Evolutionary conservation across 92 coral and sea anemone genomes (phyloP), one percentile per base, ranked within the genome.

Genomic region (Bergia sp.): DNA sequence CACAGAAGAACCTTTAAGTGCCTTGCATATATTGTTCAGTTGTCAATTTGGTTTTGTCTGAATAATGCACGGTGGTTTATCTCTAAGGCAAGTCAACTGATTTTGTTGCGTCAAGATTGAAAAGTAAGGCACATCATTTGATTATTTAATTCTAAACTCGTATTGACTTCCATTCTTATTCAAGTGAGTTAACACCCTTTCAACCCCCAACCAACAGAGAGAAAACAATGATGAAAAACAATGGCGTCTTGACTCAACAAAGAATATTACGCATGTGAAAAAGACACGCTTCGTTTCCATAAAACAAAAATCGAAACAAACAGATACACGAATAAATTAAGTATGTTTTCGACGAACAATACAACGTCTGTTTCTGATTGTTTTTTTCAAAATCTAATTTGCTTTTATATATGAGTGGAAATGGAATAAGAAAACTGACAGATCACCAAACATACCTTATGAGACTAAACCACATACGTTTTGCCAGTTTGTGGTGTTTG

Each of bases 241-340:
- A 71, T 84, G 36, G 66, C 9, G 58, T 44, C 79, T 45, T 84
- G 61, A 71, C 23, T 43, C 11, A 37, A 69, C 78, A 71, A 71
- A 71, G 18, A 20, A 0, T 1, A 29, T 44, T 84, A 29, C 1
- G 47, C 37, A 39, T 15, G 49, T 75, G 18, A 5, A 44, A 66
- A 84, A 29, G 67, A 37, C 38, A 82, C 44, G 86, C 57, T 41
- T 82, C 76, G 76, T 43, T 82, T 65, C 21, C 76, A 66, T 21
- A 82, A 82, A 82, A 82, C 76, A 82, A 82, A 82, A 64, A 58
- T 64, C 41, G 76, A 61, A 66, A 43, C 42, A 82, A 41, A 42
- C 53, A 82, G 47, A 39, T 12, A 20, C 13, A 29, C 50, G 86
- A 82, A 82, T 64, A 82, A 65, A 66, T 65, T 66, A 82, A 82